A percentile compares a stretch with the other conserved stretches of the same genome.
These are phyloP conservation scores for Pseudolaguvia tuberculata DNA, from an alignment of 2,113 vertebrate genomes.

Conservation along the genomic window DNA sequence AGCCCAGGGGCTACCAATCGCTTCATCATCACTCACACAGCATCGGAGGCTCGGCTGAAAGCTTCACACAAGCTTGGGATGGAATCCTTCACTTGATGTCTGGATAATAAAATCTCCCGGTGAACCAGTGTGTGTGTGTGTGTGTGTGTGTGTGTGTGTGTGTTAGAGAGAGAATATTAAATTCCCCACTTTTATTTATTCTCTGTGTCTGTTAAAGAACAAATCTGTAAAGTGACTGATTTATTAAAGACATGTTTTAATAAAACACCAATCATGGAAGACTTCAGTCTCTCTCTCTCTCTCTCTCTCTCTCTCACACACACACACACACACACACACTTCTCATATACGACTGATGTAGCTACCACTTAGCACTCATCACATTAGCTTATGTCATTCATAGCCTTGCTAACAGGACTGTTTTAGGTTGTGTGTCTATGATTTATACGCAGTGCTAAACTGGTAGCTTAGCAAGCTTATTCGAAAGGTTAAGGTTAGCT, in stretches of 20 bases:
- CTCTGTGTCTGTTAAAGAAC: conserved; percentile 34
- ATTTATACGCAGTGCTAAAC: neutral
- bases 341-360: neutral
- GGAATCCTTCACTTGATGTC: conserved; percentile 27
- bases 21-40: conserved; percentile 26
- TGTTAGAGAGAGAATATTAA: conserved; percentile 30
- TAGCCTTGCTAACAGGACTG: too few species aligned
- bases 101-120: conserved; percentile 25
- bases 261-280: conserved; percentile 36
- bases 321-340: conserved; percentile 5
- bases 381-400: neutral
- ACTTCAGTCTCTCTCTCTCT: neutral
- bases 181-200: conserved; percentile 34
- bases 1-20: conserved; percentile 14
- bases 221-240: conserved; percentile 29
- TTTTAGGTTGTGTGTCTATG: neutral
- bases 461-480: too few species aligned
- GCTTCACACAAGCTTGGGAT: neutral
- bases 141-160: conserved; percentile 15
- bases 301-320: too few species aligned
- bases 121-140: conserved; percentile 27
- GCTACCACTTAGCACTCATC: neutral
- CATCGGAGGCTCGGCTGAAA: neutral
- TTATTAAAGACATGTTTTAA: conserved; percentile 45
- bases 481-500: too few species aligned